These are phyloP conservation scores for Larimichthys crocea DNA, from an alignment of 2,113 vertebrate species.

Conservation along the genomic window DNA sequence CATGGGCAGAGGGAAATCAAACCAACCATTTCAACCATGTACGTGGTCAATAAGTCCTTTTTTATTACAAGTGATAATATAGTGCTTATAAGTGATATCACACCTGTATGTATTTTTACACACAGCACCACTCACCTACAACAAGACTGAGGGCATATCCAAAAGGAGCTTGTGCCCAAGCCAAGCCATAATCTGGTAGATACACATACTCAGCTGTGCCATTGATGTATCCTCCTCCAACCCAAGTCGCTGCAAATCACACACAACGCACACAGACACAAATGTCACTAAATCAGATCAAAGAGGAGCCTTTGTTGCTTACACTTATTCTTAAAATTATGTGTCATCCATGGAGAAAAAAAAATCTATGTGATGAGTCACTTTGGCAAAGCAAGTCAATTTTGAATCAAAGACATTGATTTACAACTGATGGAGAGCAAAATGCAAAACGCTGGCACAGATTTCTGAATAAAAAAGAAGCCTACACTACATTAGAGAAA, in stretches of 20 bases:
- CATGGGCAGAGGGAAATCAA: not conserved
- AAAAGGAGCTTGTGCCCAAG: slow-evolving; percentile 98
- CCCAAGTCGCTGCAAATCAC: slow-evolving; percentile 91
- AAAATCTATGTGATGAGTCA: not conserved
- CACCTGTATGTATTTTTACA: not conserved
- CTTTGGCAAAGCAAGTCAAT: not conserved
- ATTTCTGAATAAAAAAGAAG: not conserved
- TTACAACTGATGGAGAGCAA: not conserved
- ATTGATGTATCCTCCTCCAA: slow-evolving; percentile 99
- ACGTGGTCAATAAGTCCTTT: not conserved
- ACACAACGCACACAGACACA: slow-evolving; percentile 9
- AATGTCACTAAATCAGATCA: not conserved
- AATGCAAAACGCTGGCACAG: not conserved
- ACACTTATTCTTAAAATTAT: not conserved
- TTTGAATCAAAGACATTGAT: not conserved
- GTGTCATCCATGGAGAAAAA: not conserved
- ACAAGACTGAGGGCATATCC: slow-evolving; percentile 96
- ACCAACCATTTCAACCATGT: not conserved
- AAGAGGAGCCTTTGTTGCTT: not conserved
- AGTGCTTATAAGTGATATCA: not conserved
- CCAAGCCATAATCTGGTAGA: slow-evolving; percentile 91
- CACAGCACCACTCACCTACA: slow-evolving; percentile 86
- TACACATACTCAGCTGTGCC: slow-evolving; percentile 98
- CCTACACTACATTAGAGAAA: not conserved
- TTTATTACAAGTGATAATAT: not conserved